Conservation (phyloP, 92 coral and sea anemone species). For the Actinernus sp. region DNA sequence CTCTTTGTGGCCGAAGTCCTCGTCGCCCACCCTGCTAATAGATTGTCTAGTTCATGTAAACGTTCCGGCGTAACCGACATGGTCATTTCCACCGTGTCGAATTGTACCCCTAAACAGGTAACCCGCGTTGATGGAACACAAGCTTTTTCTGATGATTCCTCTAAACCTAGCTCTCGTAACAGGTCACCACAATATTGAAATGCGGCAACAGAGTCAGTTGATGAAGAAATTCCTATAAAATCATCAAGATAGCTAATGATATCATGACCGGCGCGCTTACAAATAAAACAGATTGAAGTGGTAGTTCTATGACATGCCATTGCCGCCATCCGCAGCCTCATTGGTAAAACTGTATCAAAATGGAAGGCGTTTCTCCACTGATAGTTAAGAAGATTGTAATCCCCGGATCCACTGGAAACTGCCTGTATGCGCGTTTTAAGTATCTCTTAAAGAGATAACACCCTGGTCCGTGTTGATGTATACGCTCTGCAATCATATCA, state of each 20-base stretch:
- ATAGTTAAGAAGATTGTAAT: constrained; percentile 16
- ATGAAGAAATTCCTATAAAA: constrained; percentile 22
- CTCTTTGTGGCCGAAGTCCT: constrained; percentile 17
- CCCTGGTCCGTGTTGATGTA: constrained; percentile 21
- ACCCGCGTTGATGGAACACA: constrained; percentile 7
- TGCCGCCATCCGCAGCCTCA: constrained; percentile 37
- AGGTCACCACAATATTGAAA: constrained; percentile 1
- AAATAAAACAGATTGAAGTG: too few species aligned
- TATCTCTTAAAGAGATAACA: constrained; percentile 11
- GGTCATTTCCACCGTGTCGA: constrained; percentile 33
- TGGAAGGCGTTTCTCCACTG: constrained; percentile 8
- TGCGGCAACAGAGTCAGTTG: too few species aligned
- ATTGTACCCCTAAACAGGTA: constrained; percentile 35
- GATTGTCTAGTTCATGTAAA: background rate
- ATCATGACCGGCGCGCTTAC: constrained; percentile 3
- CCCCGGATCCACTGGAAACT: constrained; percentile 22
- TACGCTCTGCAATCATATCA: constrained; percentile 3
- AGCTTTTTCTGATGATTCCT: constrained; percentile 1
- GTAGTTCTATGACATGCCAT: too few species aligned
- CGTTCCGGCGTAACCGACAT: constrained; percentile 20
- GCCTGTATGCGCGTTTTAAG: constrained; percentile 10
- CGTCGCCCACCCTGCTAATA: constrained; percentile 5
- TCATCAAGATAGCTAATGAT: constrained; percentile 24
- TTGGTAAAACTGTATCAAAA: constrained; percentile 28
- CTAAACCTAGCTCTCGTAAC: background rate